Conservation (phyloP, 2,888 invertebrate genomes). For the Elysia crispata region DNA sequence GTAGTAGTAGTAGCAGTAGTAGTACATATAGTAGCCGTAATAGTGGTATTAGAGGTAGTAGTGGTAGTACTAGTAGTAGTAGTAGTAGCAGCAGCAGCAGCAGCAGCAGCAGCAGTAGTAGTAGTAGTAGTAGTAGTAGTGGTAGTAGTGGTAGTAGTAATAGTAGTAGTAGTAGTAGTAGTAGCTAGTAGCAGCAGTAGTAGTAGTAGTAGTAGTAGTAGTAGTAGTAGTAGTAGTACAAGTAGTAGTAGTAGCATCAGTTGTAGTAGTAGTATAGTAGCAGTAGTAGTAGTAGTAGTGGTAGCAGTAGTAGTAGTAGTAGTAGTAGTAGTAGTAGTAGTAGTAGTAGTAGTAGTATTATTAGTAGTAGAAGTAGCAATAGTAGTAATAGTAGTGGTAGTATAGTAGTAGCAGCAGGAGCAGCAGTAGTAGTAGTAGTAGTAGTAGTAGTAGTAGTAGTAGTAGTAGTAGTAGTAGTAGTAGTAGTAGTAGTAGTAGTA, state of each 20-base stretch:
- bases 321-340: not conserved
- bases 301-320: not conserved
- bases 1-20: too few relatives aligned
- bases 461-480: slow-evolving; percentile 41
- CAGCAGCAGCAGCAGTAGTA: too few relatives aligned
- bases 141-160: not conserved
- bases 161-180: not conserved
- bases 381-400: too few relatives aligned
- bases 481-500: slow-evolving; percentile 34
- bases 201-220: not conserved
- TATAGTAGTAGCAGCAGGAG: too few relatives aligned
- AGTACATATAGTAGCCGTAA: too few relatives aligned
- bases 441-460: not conserved
- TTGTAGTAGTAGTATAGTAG: too few relatives aligned
- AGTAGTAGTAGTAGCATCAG: not conserved
- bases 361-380: too few relatives aligned
- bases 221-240: not conserved
- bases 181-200: not conserved
- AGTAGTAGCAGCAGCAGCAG: too few relatives aligned
- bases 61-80: too few relatives aligned
- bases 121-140: too few relatives aligned
- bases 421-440: not conserved
- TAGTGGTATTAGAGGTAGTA: too few relatives aligned
- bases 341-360: too few relatives aligned
- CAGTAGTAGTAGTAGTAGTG: not conserved